phyloP scores from a whole-genome alignment of 2,113 vertebrate genomes.

The Oceanodroma tethys region DNA sequence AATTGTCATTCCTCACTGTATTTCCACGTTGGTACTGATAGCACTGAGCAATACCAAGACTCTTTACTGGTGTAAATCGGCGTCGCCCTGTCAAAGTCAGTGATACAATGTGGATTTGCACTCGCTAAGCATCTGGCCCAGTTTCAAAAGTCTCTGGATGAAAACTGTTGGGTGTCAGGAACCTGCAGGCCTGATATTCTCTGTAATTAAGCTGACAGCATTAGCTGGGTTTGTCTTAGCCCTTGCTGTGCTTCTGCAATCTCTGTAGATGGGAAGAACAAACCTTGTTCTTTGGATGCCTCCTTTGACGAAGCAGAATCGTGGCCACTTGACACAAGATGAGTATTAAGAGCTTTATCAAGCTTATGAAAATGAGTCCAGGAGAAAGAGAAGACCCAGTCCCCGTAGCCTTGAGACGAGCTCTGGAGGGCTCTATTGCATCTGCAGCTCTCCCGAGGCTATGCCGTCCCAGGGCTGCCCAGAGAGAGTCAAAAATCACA shows the following conservation, averaged over 20 bases:
- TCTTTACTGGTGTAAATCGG: neutral
- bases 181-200: neutral
- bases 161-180: neutral
- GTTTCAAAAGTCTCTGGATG: neutral
- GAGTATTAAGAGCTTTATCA: neutral
- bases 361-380: neutral
- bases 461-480: neutral
- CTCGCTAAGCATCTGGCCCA: neutral
- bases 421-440: neutral
- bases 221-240: neutral
- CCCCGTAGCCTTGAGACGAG: neutral
- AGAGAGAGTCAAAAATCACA: neutral
- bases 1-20: neutral
- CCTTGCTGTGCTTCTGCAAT: neutral
- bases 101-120: neutral
- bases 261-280: neutral
- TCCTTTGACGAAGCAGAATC: neutral
- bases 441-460: neutral
- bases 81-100: neutral
- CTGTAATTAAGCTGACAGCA: neutral
- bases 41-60: neutral
- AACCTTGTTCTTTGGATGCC: neutral
- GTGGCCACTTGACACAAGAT: neutral
- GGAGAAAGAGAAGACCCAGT: neutral
- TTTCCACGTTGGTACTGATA: neutral